Percentiles rank a stretch among this genome's conserved stretches.
phyloP scores from a whole-genome alignment of 2,113 vertebrate species.

The Zonotrichia leucophrys region DNA sequence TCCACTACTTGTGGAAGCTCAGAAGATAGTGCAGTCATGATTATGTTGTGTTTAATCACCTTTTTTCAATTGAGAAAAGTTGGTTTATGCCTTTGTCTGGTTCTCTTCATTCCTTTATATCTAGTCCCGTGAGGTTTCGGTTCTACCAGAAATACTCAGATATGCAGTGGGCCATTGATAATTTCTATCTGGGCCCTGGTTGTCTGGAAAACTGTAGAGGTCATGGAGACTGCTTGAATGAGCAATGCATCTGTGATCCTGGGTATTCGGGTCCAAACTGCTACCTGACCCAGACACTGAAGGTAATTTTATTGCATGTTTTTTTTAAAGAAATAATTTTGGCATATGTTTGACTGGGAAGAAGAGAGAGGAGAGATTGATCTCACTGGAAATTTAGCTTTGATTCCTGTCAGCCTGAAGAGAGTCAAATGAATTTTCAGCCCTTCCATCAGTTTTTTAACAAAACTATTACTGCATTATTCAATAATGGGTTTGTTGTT shows the following conservation, averaged over 20 bases:
- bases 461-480: not conserved
- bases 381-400: not conserved
- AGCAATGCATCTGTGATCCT: conserved; percentile 92
- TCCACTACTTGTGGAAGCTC: not conserved
- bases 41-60: not conserved
- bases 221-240: conserved; percentile 94
- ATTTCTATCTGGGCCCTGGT: conserved; percentile 94
- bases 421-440: not conserved
- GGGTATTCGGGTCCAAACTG: conserved; percentile 93
- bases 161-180: conserved; percentile 93
- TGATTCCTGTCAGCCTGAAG: not conserved
- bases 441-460: not conserved
- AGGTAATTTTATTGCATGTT: conserved; percentile 75
- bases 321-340: not conserved
- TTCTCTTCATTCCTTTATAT: conserved; percentile 36
- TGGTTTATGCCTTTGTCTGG: not conserved
- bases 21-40: not conserved
- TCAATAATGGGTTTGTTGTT: not conserved
- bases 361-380: not conserved
- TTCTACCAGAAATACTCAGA: conserved; percentile 96
- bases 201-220: conserved; percentile 91
- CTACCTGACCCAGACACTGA: conserved; percentile 86
- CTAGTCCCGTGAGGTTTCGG: conserved; percentile 91
- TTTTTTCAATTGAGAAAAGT: not conserved
- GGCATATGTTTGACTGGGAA: not conserved